Conservation (phyloP, 2,888 invertebrate species). For the Drosophila macrospina region DNA sequence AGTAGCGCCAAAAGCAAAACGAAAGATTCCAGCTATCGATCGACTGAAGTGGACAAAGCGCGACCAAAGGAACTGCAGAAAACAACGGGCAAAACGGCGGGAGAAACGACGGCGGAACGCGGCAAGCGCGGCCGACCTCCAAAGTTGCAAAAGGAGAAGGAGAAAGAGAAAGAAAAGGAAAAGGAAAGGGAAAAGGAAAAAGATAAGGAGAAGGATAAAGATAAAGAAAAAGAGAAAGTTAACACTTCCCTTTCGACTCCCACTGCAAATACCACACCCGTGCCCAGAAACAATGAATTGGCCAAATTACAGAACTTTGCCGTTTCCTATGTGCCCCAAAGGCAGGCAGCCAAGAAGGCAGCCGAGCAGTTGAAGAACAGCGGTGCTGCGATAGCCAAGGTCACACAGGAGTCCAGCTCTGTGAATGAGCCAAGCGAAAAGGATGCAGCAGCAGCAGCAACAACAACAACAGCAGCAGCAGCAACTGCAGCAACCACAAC, state of each 20-base stretch:
- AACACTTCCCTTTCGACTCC: conserved; percentile 21
- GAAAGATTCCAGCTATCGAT: conserved; percentile 30
- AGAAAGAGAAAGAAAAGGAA: conserved; percentile 54
- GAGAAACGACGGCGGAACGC: conserved; percentile 70
- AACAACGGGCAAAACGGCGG: conserved; percentile 56
- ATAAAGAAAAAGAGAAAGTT: conserved; percentile 39
- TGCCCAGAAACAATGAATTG: conserved; percentile 81
- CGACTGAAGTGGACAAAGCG: conserved; percentile 58
- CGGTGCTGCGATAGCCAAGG: conserved; percentile 87
- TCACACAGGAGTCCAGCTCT: conserved; percentile 51
- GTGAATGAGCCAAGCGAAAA: conserved; percentile 44
- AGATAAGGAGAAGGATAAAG: conserved; percentile 70
- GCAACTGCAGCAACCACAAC: conserved; percentile 33
- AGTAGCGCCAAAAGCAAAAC: conserved; percentile 72
- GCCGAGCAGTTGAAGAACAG: conserved; percentile 95
- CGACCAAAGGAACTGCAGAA: conserved; percentile 67
- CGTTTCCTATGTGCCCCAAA: conserved; percentile 94
- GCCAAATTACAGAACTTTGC: conserved; percentile 86
- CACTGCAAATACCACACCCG: conserved; percentile 11
- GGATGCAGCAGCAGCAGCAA: conserved; percentile 18
- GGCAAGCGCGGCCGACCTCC: conserved; percentile 84
- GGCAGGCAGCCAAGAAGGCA: conserved; percentile 96
- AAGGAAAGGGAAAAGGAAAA: conserved; percentile 62
- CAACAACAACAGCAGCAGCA: conserved; percentile 14
- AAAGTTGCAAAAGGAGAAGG: conserved; percentile 63